Conservation (phyloP, 2,797 vertebrate genomes). For the Gorsachius magnificus region DNA sequence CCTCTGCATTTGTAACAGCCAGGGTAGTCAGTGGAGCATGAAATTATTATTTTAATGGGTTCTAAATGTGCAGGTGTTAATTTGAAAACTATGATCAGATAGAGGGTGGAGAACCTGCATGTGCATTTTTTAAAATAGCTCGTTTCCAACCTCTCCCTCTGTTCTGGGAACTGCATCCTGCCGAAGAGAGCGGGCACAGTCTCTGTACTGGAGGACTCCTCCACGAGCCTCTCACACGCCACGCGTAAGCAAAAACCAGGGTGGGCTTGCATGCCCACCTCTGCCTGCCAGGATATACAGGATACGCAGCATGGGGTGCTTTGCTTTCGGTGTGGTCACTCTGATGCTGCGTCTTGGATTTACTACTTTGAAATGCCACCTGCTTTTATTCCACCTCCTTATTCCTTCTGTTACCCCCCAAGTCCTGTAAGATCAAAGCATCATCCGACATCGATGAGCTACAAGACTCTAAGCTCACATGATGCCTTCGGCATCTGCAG, state of each 20-base stretch:
- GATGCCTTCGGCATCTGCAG: conserved; percentile 2
- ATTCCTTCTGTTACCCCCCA: not conserved
- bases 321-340: not conserved
- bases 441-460: not conserved
- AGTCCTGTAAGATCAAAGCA: not conserved
- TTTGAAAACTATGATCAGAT: conserved; percentile 9
- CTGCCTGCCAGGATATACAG: not conserved
- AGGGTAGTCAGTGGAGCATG: conserved; percentile 19
- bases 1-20: not conserved
- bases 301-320: not conserved
- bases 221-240: rapidly evolving
- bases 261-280: not conserved
- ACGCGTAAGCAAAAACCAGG: not conserved
- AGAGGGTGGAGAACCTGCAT: conserved; percentile 11
- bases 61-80: conserved; percentile 59
- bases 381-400: not conserved
- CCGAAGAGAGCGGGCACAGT: rapidly evolving
- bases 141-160: not conserved
- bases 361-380: not conserved
- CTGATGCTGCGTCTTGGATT: not conserved
- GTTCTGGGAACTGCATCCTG: not conserved
- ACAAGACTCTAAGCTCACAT: not conserved
- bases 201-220: not conserved
- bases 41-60: conserved; percentile 71
- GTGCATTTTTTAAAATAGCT: conserved; percentile 1